Conservation (phyloP, 1,140 invertebrate species). For the Lepidurus couesii region DNA sequence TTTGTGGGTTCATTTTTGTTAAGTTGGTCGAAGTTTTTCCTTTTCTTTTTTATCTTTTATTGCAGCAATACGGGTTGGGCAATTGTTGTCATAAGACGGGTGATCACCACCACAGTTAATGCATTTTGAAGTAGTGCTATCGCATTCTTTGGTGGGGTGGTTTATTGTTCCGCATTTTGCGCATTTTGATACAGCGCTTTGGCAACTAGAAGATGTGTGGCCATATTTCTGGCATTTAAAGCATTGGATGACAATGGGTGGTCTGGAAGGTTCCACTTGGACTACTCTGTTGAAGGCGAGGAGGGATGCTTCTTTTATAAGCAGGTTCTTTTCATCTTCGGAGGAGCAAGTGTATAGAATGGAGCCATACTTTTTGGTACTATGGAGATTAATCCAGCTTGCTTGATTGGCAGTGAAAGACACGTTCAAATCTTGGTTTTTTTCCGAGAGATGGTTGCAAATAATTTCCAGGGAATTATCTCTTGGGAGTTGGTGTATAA, state of each 20-base stretch:
- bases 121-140: not conserved
- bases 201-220: not conserved
- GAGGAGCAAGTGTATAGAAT: too few relatives aligned
- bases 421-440: too few relatives aligned
- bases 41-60: not conserved
- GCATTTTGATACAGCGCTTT: not conserved
- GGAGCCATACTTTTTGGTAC: too few relatives aligned
- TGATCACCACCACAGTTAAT: constrained; percentile 15
- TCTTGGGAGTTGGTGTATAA: too few relatives aligned
- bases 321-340: not conserved
- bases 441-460: too few relatives aligned
- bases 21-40: not conserved
- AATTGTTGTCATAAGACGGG: not conserved
- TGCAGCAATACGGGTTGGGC: not conserved
- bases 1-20: not conserved
- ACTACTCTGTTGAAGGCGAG: constrained; percentile 12
- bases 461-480: too few relatives aligned
- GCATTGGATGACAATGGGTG: not conserved
- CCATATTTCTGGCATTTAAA: constrained; percentile 25
- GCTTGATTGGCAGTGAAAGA: too few relatives aligned
- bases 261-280: not conserved
- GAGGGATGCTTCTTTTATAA: not conserved
- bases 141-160: not conserved
- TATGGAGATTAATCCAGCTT: not conserved
- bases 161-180: not conserved